Evolutionary conservation across 2,113 vertebrate genomes (phyloP), one percentile per base, ranked within the genome.

Genomic region (Apus apus): DNA sequence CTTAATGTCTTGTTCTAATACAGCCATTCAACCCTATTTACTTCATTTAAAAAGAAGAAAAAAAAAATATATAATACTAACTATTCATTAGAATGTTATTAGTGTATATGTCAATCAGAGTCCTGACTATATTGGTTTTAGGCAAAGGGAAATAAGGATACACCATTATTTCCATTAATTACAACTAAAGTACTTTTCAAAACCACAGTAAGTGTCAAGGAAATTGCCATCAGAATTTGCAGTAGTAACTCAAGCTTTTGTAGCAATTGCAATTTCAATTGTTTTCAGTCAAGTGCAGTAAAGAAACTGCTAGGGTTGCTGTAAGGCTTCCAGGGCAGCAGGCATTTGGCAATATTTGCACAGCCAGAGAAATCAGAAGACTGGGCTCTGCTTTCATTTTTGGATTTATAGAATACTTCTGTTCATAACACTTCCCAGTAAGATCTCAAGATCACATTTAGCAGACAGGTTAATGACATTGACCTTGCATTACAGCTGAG

Each of bases 121-220:
- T 83, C 50, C 54, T 77, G 48, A 77, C 6, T 74, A 29, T 51
- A 66, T 91, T 60, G 27, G 6, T 34, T 84, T 67, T 67, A 77
- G 54, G 45, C 61, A 61, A 85, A 66, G 90, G 54, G n/a, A 96
- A 93, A 82, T 78, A 66, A 21, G 70, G 54, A 45, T 26, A 68
- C 22, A 58, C 11, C 5, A 66, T 89, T 93, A 87, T 92, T 94
- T 87, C 54, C 85, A 84, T 56, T 95, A 86, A 92, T 80, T 93
- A 34, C 34, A 71, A 56, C 9, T 57, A 40, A 91, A 90, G 29
- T 74, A 51, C 40, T 93, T 85, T 86, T 77, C 75, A 84, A 61
- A 91, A 92, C 36, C 27, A 88, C 26, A 46, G 14, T 81, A 61
- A 74, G 30, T 71, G 40, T 61, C 62, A 85, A 87, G 53, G 29